Evolutionary conservation across 2,797 vertebrate genomes (phyloP).

Genomic region (Cetoscarus ocellatus): DNA sequence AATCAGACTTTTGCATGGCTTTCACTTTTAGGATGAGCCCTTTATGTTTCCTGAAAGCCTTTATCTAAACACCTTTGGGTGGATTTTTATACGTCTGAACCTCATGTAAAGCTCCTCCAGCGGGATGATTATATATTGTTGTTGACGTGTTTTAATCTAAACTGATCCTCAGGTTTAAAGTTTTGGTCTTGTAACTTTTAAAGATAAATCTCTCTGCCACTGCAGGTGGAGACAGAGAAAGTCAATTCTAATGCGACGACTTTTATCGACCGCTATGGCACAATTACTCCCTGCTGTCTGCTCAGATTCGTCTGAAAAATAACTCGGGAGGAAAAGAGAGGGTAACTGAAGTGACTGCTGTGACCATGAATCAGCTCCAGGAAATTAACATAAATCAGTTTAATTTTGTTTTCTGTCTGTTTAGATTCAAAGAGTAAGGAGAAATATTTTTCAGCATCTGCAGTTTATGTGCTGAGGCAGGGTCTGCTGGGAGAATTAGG

Average conservation of each 20-base stretch:
- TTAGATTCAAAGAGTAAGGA: neutral
- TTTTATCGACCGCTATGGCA: constrained; percentile 38
- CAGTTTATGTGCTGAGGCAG: constrained; percentile 38
- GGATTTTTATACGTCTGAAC: too few species aligned
- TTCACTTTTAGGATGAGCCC: too few species aligned
- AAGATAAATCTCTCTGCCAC: constrained; percentile 3
- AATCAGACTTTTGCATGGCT: too few species aligned
- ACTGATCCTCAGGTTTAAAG: neutral
- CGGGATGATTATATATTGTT: neutral
- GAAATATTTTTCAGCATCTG: neutral
- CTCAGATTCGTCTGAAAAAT: constrained; percentile 43
- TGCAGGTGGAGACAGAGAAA: constrained; percentile 11
- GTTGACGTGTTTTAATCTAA: neutral
- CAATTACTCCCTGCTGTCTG: constrained; percentile 47
- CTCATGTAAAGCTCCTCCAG: too few species aligned
- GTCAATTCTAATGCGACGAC: constrained; percentile 33
- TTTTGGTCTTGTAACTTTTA: neutral
- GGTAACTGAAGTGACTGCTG: constrained; percentile 11
- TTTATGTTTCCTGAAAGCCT: too few species aligned
- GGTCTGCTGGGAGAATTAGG: constrained; percentile 30
- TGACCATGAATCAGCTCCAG: constrained; percentile 4
- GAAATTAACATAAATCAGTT: neutral
- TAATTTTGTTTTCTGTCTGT: neutral
- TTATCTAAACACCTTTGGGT: too few species aligned
- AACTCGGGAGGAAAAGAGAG: constrained; percentile 36